These are phyloP conservation scores for Neodiprion lecontei DNA, from an alignment of 1,140 invertebrate genomes.

Conservation along the genomic window DNA sequence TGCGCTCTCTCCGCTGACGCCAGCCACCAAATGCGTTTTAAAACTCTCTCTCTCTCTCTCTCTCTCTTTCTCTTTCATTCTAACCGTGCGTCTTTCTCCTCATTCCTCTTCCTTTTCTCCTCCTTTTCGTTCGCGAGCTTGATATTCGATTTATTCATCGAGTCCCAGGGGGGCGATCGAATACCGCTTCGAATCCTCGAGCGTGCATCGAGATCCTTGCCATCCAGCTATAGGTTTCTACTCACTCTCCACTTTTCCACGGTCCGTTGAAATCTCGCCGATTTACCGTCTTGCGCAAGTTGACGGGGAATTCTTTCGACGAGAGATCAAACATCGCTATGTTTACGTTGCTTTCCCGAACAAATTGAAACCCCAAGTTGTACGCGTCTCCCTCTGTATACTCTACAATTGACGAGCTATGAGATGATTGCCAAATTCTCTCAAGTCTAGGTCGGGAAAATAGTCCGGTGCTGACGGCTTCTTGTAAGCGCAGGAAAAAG, in stretches of 20 bases:
- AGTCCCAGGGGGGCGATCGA: neutral
- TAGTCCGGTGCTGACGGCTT: no score
- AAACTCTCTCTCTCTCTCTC: slow-evolving; percentile 1
- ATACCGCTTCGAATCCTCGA: neutral
- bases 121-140: neutral
- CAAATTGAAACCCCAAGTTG: no score
- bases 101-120: neutral
- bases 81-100: neutral
- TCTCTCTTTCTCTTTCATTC: neutral
- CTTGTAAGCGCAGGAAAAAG: no score
- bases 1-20: neutral
- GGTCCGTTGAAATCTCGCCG: neutral
- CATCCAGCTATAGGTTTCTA: neutral
- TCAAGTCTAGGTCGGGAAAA: no score
- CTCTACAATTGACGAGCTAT: no score
- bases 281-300: no score
- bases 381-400: no score
- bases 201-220: neutral
- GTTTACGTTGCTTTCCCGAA: no score
- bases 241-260: neutral
- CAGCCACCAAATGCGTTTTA: neutral
- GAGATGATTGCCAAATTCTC: no score
- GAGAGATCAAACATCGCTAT: no score
- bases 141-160: neutral
- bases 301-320: no score